These are phyloP conservation scores for Austrolebias charrua DNA, from an alignment of 2,797 vertebrate genomes.

Conservation along the genomic window DNA sequence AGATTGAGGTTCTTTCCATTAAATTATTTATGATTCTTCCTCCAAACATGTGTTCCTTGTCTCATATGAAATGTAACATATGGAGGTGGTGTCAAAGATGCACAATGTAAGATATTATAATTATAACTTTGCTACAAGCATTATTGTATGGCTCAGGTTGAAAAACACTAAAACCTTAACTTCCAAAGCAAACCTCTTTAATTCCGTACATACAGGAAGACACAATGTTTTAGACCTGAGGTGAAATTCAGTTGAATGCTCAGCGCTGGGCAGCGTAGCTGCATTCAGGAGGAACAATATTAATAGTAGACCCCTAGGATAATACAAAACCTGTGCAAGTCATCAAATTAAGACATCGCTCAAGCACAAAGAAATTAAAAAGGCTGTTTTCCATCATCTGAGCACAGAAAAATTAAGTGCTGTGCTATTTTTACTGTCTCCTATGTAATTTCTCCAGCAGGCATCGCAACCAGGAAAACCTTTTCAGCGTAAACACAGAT, in stretches of 20 bases:
- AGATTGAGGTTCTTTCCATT: not conserved
- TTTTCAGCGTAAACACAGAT: slow-evolving; percentile 36
- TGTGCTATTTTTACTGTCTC: slow-evolving; percentile 43
- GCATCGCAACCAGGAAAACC: slow-evolving; percentile 56
- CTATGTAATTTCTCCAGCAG: slow-evolving; percentile 49
- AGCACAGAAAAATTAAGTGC: slow-evolving; percentile 47
- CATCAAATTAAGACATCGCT: slow-evolving; percentile 47
- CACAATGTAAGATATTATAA: slow-evolving; percentile 26
- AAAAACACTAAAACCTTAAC: slow-evolving; percentile 10
- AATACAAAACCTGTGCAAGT: slow-evolving; percentile 16
- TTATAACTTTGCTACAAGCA: slow-evolving; percentile 25
- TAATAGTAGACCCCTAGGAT: slow-evolving; percentile 17
- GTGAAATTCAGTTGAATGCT: slow-evolving; percentile 14
- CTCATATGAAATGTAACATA: slow-evolving; percentile 25
- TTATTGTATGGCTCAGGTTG: slow-evolving; percentile 17
- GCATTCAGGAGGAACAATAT: slow-evolving; percentile 26
- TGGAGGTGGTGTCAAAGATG: slow-evolving; percentile 33
- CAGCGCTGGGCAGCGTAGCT: slow-evolving; percentile 10
- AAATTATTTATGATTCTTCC: not conserved
- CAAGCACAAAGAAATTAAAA: slow-evolving; percentile 41
- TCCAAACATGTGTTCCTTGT: not conserved
- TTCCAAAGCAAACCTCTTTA: slow-evolving; percentile 18
- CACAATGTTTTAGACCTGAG: slow-evolving; percentile 5
- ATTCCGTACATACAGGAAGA: slow-evolving; percentile 18
- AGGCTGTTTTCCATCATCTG: slow-evolving; percentile 33